Percentiles rank a stretch among this genome's conserved stretches.
Evolutionary conservation across 2,113 vertebrate species (phyloP).

Genomic region (Tetrao urogallus): DNA sequence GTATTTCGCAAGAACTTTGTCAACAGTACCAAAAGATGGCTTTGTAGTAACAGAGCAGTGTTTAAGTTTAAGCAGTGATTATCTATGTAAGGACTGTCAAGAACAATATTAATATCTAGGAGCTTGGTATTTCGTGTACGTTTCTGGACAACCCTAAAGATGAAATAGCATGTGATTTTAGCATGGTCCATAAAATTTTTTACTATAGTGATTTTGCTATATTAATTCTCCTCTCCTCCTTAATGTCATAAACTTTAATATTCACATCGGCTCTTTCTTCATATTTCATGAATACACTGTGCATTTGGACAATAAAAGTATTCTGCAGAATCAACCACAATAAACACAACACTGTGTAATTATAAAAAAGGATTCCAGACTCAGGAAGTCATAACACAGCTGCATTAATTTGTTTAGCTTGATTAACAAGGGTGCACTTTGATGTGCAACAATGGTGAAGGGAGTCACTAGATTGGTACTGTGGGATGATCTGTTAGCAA

Average conservation of each 20-base stretch:
- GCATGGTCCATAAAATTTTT: constrained; percentile 35
- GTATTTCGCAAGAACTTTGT: neutral
- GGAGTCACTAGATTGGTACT: neutral
- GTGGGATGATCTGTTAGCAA: neutral
- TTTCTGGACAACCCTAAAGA: constrained; percentile 4
- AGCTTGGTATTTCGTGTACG: constrained; percentile 1
- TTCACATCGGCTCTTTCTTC: neutral
- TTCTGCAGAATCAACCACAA: constrained; percentile 29
- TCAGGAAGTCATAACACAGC: neutral
- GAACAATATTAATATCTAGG: neutral
- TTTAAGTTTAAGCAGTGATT: neutral
- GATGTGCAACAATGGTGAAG: neutral
- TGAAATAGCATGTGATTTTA: neutral
- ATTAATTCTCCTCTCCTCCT: constrained; percentile 23
- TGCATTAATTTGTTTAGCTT: constrained; percentile 57
- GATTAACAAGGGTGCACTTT: constrained; percentile 51
- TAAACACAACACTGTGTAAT: neutral
- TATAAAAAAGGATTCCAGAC: constrained; percentile 9
- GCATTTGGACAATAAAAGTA: constrained; percentile 32
- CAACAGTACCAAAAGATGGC: neutral
- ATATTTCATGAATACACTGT: constrained; percentile 39
- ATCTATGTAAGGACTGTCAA: neutral
- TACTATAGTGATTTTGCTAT: constrained; percentile 7
- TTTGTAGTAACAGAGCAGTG: neutral
- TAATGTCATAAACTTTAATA: constrained; percentile 59